Conservation (phyloP, 2,797 vertebrate genomes). For the Lates japonicus region DNA sequence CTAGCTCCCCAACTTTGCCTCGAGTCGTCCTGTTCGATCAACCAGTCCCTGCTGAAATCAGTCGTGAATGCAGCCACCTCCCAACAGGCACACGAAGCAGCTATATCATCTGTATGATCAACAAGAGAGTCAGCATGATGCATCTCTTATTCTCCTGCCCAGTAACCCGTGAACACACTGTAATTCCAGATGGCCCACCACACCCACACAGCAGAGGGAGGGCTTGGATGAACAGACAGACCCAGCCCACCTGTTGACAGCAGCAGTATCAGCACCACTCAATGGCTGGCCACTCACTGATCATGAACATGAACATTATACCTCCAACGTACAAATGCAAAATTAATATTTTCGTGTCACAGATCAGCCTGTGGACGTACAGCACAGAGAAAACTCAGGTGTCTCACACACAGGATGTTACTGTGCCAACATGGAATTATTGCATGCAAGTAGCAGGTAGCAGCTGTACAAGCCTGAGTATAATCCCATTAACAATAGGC, state of each 20-base stretch:
- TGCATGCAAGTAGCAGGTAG: constrained; percentile 36
- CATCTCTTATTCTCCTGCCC: constrained; percentile 22
- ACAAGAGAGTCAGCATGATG: constrained; percentile 6
- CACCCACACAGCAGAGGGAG: constrained; percentile 47
- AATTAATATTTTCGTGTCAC: neutral
- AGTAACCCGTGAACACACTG: constrained; percentile 49
- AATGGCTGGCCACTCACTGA: constrained; percentile 21
- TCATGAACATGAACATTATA: constrained; percentile 19
- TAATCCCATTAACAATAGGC: constrained; percentile 57
- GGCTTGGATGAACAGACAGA: constrained; percentile 35
- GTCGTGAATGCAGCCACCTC: neutral
- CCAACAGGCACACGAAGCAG: neutral
- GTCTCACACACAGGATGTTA: neutral
- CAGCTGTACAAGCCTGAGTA: constrained; percentile 63
- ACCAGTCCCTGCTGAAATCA: neutral
- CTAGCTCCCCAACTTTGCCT: neutral
- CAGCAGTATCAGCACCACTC: constrained; percentile 26
- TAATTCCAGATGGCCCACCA: constrained; percentile 67
- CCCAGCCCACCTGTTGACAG: constrained; percentile 51
- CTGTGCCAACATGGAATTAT: too few species aligned
- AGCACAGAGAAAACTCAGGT: neutral
- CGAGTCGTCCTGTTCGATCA: neutral
- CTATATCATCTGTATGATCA: constrained; percentile 16
- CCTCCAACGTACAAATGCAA: neutral
- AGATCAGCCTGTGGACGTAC: neutral